Evolutionary conservation across 2,113 vertebrate genomes (phyloP), one percentile per base, ranked within the genome.

Genomic region (Callaeas wilsoni): DNA sequence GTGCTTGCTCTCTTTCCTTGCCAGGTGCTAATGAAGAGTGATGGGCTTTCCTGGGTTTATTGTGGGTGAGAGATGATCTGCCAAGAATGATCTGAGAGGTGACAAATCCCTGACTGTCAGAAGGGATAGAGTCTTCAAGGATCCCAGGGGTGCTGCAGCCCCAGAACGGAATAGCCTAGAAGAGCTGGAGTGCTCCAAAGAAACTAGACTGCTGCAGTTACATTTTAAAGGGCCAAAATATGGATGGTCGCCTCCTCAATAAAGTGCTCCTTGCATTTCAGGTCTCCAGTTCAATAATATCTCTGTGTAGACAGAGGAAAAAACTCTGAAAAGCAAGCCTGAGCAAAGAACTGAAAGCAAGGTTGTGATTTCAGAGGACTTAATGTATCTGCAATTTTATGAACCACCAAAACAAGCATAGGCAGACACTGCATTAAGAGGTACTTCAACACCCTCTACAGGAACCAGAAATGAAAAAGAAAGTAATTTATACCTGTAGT

Each of bases 371-470:
- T 84, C 64, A 85, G 32, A 10, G 78, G 52, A 32, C 10, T 15
- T 7, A 22, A 29, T 57, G 7, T 65, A 64, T 69, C 74, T 70
- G 21, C 64, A 56, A 33, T 81, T 91, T 91, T 80, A 44, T 19
- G 29, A 91, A 68, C 57, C 21, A 80, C 53, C 20, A 92, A 90
- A 86, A 86, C 68, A 87, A 63, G 37, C 41, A 67, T 33, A 67
- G 7, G 16, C 39, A 88, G 22, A 59, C 42, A 47, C 9, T 41
- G 13, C 33, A 64, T 29, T 77, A 63, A 85, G 37, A 95, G 93
- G 67, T 69, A 62, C 82, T 94, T 94, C 52, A 81, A 92, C 92
- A 94, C 90, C 94, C 75, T 94, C 94, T 96, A 63, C 85, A 96
- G 94, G 96, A 90, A 65, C 8, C 8, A 88, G n/a, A 88, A 95